Conservation (phyloP, 1,140 invertebrate species). For the Holcopasites calliopsidis region DNA sequence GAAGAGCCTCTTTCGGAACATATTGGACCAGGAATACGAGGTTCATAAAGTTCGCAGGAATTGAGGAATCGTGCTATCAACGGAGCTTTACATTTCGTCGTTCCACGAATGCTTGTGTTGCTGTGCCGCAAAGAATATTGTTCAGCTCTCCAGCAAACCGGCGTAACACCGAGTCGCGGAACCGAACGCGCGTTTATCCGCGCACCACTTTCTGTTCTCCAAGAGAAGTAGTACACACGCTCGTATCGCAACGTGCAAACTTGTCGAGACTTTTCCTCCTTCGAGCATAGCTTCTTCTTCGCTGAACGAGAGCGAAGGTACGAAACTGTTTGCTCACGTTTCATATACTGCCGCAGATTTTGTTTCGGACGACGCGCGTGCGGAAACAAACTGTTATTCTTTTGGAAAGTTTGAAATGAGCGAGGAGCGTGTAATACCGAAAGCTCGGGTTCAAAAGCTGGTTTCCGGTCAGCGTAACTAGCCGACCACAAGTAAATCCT, state of each 20-base stretch:
- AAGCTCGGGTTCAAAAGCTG: too few species aligned
- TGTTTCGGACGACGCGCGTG: not conserved
- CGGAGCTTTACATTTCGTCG: not conserved
- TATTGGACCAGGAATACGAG: not conserved
- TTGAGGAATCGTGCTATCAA: not conserved
- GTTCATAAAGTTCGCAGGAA: not conserved
- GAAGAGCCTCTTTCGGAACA: not conserved
- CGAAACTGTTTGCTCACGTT: not conserved
- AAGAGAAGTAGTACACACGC: too few species aligned
- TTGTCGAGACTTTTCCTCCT: not conserved
- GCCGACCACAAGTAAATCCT: not conserved
- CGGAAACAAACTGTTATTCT: slow-evolving; percentile 9
- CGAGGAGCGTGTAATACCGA: slow-evolving; percentile 4
- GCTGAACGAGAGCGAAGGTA: not conserved
- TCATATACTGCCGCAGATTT: too few species aligned
- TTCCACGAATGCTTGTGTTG: not conserved
- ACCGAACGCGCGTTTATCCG: not conserved
- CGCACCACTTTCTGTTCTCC: not conserved
- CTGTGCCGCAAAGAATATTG: not conserved
- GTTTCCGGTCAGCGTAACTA: slow-evolving; percentile 6
- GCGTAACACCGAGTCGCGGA: not conserved
- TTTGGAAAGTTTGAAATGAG: not conserved
- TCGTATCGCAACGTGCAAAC: not conserved
- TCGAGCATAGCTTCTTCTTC: not conserved
- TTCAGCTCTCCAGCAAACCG: not conserved